Base-by-base conservation (phyloP, 1,140 invertebrate genomes). In the Drosophila rufa region DNA sequence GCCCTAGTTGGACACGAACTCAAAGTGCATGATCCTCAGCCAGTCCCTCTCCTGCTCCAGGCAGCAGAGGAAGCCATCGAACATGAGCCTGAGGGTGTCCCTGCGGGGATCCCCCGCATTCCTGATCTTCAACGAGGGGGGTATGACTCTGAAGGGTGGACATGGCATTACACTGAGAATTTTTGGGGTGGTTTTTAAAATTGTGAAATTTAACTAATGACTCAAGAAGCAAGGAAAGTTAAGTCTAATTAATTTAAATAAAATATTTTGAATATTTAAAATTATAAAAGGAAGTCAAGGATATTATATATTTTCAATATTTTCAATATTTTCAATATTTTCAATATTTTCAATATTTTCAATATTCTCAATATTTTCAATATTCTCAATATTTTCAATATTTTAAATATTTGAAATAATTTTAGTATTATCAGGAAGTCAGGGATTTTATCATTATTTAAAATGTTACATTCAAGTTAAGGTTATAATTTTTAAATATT, bases 41-140 rank as follows among this genome's bases (percentile, higher is more conserved):
- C 80, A 79, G 45, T 82, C 80, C 48, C 82, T 33, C 7, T 82
- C 80, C 68, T 25, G 8, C 8, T 82, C 79, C 68, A 82, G 22
- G 12, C 75, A 74, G 59, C 64, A 51, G 0, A 74, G 59, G 50
- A 82, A 82, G 25, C 80, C 80, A 50, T 82, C 33, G 38, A 82
- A 74, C 30, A 82, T 59, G 45, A 82, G 36, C 12, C 42, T 40
- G 17, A 60, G 36, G 17, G 22, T 22, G 38, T 43, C 27, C 22
- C n/a, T 46, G 46, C 9, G n/a, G 36, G 45, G 1, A 19, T 77
- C 8, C 19, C 19, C 19, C 3, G 4, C 30, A 12, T 38, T 11
- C 7, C 1, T 1, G 9, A 0, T 9, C 1, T 12, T 33, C 11
- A 8, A 22, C 0, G 12, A 2, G 1, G 33, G 12, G 0, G 33